Percentiles rank a stretch among this genome's conserved stretches.
Conservation (phyloP, 2,113 vertebrate species). For the Herpetotheres cachinnans region DNA sequence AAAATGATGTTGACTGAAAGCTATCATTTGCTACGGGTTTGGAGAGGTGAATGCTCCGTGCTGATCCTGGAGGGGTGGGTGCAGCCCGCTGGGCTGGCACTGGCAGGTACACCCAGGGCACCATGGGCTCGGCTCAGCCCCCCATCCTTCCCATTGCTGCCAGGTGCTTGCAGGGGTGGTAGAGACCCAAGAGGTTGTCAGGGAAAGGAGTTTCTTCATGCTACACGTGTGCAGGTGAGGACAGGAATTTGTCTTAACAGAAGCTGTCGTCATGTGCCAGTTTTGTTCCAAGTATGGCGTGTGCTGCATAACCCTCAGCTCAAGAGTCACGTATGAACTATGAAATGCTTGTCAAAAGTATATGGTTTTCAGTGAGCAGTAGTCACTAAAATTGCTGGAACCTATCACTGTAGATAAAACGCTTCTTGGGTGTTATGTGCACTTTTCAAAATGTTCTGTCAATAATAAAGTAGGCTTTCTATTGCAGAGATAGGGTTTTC, state of each 20-base stretch:
- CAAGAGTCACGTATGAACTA: rapidly evolving
- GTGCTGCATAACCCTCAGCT: neutral
- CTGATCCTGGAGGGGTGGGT: neutral
- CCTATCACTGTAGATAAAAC: neutral
- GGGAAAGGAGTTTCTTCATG: neutral
- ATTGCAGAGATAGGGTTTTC: neutral
- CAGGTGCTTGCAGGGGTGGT: neutral
- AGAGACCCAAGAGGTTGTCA: neutral
- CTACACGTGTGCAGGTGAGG: neutral
- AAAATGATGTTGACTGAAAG: neutral
- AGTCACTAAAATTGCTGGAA: neutral
- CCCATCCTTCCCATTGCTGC: neutral
- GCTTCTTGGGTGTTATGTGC: neutral
- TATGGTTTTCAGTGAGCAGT: neutral
- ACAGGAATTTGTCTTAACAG: neutral
- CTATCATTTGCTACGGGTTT: neutral
- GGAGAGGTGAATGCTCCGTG: neutral
- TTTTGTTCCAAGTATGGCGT: neutral
- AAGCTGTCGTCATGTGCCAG: neutral
- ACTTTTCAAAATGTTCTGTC: neutral
- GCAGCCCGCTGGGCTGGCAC: neutral
- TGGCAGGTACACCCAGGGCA: no score
- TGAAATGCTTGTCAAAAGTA: neutral
- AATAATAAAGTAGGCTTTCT: neutral
- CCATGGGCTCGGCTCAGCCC: neutral